These are phyloP conservation scores for Aplidium turbinatum DNA, from an alignment of 23 tunicate genomes.

Conservation along the genomic window DNA sequence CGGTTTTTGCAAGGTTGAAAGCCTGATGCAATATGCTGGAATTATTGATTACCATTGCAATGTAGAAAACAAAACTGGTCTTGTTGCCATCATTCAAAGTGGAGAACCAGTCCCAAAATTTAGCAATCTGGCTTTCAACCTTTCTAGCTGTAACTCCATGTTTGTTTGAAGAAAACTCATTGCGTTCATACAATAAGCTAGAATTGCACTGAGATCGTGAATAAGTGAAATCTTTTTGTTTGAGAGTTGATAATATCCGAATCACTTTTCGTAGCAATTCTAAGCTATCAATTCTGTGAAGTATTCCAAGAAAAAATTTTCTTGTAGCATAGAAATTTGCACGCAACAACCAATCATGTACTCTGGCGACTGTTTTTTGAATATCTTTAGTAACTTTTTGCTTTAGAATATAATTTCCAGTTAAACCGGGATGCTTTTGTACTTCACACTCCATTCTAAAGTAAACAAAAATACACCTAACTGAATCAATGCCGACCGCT, in stretches of 20 bases:
- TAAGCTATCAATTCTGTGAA: conserved; percentile 13
- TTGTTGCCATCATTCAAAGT: background rate
- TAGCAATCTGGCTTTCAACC: background rate
- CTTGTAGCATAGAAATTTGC: conserved; percentile 14
- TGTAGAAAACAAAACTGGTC: conserved; percentile 9
- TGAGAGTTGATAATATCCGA: conserved; percentile 9
- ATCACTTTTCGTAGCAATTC: background rate
- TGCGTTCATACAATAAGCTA: conserved; percentile 14
- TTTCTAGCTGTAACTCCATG: background rate
- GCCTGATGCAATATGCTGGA: conserved; percentile 35
- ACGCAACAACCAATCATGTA: conserved; percentile 17
- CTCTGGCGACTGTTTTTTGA: background rate
- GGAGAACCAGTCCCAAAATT: conserved; percentile 23
- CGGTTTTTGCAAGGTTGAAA: conserved; percentile 19
- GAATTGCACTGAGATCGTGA: conserved; percentile 42
- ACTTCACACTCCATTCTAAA: too few relatives aligned
- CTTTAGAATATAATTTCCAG: too few relatives aligned
- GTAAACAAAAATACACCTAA: too few relatives aligned
- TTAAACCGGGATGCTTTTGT: too few relatives aligned
- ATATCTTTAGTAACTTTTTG: background rate
- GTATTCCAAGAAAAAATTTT: conserved; percentile 33
- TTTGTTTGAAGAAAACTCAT: conserved; percentile 15
- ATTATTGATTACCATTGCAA: conserved; percentile 12
- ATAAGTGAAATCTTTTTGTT: conserved; percentile 38
- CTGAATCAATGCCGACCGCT: too few relatives aligned